These are phyloP conservation scores for Dorcus parallelipipedus DNA, from an alignment of 2,888 invertebrate genomes.

Conservation along the genomic window DNA sequence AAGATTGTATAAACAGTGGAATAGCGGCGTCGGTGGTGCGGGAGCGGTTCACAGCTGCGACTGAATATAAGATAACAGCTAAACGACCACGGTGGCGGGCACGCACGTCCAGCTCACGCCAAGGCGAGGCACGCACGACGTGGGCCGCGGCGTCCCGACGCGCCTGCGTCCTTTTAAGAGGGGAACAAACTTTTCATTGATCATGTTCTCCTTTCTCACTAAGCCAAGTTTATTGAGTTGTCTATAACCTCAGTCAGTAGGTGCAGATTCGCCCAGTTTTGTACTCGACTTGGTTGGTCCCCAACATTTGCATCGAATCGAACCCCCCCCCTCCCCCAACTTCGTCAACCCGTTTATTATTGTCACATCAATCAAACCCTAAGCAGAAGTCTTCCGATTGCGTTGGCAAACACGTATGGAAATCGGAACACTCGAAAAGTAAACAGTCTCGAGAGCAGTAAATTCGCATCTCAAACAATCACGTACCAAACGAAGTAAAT, in stretches of 20 bases:
- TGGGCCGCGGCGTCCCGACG: constrained; percentile 25
- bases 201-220: constrained; percentile 32
- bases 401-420: constrained; percentile 20
- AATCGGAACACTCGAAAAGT: constrained; percentile 21
- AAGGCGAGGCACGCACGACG: constrained; percentile 32
- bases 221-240: constrained; percentile 29
- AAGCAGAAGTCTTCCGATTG: constrained; percentile 16
- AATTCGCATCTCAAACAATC: constrained; percentile 24
- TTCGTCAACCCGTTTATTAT: constrained; percentile 15
- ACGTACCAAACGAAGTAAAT: constrained; percentile 20
- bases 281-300: neutral
- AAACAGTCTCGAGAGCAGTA: constrained; percentile 20
- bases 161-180: constrained; percentile 32
- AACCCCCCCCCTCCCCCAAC: neutral
- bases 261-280: neutral
- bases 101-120: constrained; percentile 27
- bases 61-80: constrained; percentile 27
- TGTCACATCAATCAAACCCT: constrained; percentile 21
- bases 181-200: constrained; percentile 39
- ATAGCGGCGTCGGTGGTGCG: constrained; percentile 2
- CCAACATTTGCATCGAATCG: neutral
- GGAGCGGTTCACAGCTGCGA: constrained; percentile 14
- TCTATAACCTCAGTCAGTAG: constrained; percentile 17
- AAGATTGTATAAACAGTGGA: constrained; percentile 7
- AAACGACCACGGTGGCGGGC: constrained; percentile 29